Base-by-base conservation (phyloP, 2,888 invertebrate genomes). In the Pandemis corylana region DNA sequence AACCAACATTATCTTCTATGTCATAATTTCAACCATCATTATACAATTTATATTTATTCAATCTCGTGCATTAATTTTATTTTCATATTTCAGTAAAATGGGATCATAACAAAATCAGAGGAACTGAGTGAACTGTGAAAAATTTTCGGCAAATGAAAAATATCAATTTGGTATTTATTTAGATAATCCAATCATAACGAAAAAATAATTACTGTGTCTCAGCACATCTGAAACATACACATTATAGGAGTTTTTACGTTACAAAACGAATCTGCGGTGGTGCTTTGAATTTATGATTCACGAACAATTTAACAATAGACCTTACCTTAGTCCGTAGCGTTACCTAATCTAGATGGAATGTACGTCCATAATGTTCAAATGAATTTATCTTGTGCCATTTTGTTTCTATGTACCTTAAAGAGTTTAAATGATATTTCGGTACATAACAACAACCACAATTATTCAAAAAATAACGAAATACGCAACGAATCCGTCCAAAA, bases 401-500 rank as follows among this genome's bases (percentile, higher is more conserved):
- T 75, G 65, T 75, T 76, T 79, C 76, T 59, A 15, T 63, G 72
- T 77, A 76, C 73, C 73, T 68, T 65, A 51, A 69, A 49, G 9
- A 28, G 41, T 49, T 46, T 51, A 53, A 49, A 42, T 59, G 42
- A 64, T 69, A 73, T 73, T 20, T 73, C 49, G 73, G 73, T 73
- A 73, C 69, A 68, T 68, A 7, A 72, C 59, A 20, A 71, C 63
- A 15, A 74, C 69, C 61, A 51, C 69, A 66, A 74, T 61, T 49
- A 51, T 68, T 53, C 62, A 28, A 49, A 68, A 68, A 56, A 12
- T 61, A 64, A 74, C 66, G 46, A 85, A 77, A 75, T 76, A 86
- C 85, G 83, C 92, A 92, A 91, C 92, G 92, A 92, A 91, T 88
- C 89, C 89, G 89, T 92, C 90, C 90, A 76, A 74, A 71, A 59